Evolutionary conservation across 2,888 invertebrate genomes (phyloP).

Genomic region (Acrobasis consociella): DNA sequence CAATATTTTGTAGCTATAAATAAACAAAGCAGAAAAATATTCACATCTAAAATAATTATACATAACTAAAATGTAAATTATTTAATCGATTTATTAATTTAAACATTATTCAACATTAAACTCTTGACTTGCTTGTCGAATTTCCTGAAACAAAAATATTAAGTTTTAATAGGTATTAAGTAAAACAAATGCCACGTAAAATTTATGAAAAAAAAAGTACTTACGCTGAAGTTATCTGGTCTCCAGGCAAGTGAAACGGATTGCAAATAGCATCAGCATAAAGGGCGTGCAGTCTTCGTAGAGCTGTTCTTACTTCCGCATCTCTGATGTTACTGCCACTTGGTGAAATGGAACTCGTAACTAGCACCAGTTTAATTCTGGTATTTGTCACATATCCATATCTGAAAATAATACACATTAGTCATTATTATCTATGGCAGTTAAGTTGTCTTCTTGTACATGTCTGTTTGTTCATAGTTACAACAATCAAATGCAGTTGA

Average conservation of each 20-base stretch:
- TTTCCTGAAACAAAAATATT: constrained; percentile 75
- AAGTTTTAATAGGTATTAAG: constrained; percentile 1
- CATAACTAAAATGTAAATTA: neutral
- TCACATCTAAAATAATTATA: too few relatives aligned
- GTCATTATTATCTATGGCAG: too few relatives aligned
- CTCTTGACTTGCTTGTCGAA: constrained; percentile 87
- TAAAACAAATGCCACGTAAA: neutral
- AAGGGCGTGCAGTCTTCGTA: constrained; percentile 92
- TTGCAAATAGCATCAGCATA: constrained; percentile 98
- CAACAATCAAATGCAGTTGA: too few relatives aligned
- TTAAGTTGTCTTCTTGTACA: too few relatives aligned
- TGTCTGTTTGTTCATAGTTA: too few relatives aligned
- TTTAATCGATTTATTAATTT: constrained; percentile 20
- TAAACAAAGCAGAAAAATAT: too few relatives aligned
- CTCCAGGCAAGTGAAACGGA: constrained; percentile 97
- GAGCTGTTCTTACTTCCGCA: constrained; percentile 95
- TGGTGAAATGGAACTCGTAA: constrained; percentile 95
- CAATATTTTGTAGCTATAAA: too few relatives aligned
- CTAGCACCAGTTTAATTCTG: constrained; percentile 95
- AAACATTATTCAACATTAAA: constrained; percentile 79
- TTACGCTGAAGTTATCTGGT: constrained; percentile 93
- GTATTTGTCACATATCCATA: constrained; percentile 99
- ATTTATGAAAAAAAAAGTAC: constrained; percentile 38
- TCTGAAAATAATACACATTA: constrained; percentile 68
- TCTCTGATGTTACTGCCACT: constrained; percentile 94